A percentile compares a stretch with the other conserved stretches of the same genome.
These are phyloP conservation scores for Heliornis fulica DNA, from an alignment of 2,113 vertebrate genomes.

Conservation along the genomic window DNA sequence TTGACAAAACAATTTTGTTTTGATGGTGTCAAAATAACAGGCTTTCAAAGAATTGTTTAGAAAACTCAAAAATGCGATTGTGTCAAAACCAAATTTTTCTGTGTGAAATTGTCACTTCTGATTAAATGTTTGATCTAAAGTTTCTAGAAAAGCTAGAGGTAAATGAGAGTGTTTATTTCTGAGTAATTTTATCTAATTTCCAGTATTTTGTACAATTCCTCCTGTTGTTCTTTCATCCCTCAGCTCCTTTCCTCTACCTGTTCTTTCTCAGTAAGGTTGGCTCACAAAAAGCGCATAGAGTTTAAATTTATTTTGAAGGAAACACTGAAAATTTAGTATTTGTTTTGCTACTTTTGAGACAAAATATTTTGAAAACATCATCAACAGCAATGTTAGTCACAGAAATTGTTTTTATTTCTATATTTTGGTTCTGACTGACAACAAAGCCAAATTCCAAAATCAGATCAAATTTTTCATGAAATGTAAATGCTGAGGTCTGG, in stretches of 20 bases:
- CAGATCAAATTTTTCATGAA: conserved; percentile 55
- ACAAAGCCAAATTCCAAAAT: conserved; percentile 63
- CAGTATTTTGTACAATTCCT: background rate
- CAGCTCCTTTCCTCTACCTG: background rate
- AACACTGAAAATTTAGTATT: conserved; percentile 35
- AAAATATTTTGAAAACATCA: conserved; percentile 69
- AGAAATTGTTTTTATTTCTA: conserved; percentile 60
- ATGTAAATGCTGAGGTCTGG: conserved; percentile 65
- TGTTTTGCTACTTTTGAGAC: conserved; percentile 47
- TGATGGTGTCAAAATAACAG: background rate
- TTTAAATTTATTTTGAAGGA: conserved; percentile 11
- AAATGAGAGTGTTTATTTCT: background rate
- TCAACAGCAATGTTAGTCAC: conserved; percentile 47
- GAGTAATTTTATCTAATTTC: background rate
- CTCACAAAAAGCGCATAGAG: background rate
- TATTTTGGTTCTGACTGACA: conserved; percentile 60
- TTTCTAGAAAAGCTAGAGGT: background rate
- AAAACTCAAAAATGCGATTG: background rate
- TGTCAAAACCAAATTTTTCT: background rate
- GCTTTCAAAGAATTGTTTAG: background rate
- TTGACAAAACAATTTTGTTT: conserved; percentile 14
- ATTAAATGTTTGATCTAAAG: background rate
- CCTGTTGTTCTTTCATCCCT: background rate
- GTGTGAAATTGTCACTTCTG: background rate
- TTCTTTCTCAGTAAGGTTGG: background rate